Evolutionary conservation across 2,797 vertebrate species (phyloP).

Genomic region (Poeciliopsis turneri): DNA sequence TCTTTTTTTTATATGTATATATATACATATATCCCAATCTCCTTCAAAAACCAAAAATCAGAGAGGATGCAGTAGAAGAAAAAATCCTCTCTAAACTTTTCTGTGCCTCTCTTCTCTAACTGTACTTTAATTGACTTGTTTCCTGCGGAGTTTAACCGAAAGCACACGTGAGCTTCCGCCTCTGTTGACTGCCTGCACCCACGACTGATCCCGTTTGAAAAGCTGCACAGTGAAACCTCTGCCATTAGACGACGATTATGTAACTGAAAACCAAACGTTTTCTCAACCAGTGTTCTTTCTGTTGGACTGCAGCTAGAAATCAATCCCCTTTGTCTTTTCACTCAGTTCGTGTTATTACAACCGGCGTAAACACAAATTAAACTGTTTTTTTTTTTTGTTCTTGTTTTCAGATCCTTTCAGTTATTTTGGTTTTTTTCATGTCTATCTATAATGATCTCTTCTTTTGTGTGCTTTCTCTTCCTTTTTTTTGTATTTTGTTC

Average conservation of each 20-base stretch:
- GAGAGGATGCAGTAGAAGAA: background rate
- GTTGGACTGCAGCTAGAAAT: background rate
- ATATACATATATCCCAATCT: background rate
- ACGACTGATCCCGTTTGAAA: background rate
- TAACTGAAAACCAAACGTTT: background rate
- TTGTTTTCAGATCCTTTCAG: background rate
- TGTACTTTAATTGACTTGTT: background rate
- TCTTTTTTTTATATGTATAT: background rate
- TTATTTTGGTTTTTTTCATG: background rate
- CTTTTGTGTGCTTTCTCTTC: background rate
- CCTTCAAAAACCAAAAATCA: background rate
- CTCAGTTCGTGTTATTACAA: background rate
- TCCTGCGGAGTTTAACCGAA: background rate
- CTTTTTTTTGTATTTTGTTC: background rate
- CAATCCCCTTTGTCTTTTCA: background rate
- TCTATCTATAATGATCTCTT: constrained; percentile 1
- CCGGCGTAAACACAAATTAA: background rate
- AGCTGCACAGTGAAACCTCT: background rate
- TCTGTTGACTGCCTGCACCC: background rate
- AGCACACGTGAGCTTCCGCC: background rate
- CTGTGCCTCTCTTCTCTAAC: background rate
- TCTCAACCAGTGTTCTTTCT: background rate
- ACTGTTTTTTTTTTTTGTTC: background rate
- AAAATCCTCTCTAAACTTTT: background rate
- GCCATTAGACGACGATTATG: background rate